Percentiles rank a stretch among this genome's conserved stretches.
phyloP scores from a whole-genome alignment of 1,140 invertebrate genomes.

The Luehdorfia chinensis region DNA sequence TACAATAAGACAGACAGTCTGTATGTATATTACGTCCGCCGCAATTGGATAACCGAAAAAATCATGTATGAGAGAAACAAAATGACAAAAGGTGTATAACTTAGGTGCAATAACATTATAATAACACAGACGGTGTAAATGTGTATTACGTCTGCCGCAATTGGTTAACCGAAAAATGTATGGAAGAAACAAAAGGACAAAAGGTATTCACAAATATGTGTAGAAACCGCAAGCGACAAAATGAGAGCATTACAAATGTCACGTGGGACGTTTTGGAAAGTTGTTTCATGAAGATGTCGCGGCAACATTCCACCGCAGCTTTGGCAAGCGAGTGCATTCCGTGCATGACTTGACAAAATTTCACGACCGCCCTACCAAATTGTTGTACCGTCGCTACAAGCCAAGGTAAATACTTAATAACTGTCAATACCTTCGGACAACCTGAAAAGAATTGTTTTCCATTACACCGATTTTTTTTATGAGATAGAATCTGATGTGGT shows the following conservation, averaged over 20 bases:
- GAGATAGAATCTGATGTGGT: no score
- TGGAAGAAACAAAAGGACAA: slow-evolving; percentile 9
- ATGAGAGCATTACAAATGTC: slow-evolving; percentile 22
- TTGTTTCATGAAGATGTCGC: slow-evolving; percentile 64
- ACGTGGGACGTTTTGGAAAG: slow-evolving; percentile 42
- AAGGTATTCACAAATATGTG: slow-evolving; percentile 6
- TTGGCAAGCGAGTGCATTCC: slow-evolving; percentile 61
- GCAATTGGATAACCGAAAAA: no score
- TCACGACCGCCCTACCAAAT: slow-evolving; percentile 38
- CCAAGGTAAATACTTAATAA: slow-evolving; percentile 63
- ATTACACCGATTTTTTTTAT: no score
- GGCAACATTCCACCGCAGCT: slow-evolving; percentile 48
- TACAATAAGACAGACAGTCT: no score
- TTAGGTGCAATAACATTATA: no score
- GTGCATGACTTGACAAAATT: slow-evolving; percentile 46
- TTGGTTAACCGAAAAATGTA: slow-evolving; percentile 7
- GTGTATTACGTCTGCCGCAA: no score
- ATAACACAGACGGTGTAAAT: no score
- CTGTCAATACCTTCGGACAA: no score
- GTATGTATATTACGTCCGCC: no score
- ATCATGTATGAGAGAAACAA: no score
- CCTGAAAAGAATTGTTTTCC: no score
- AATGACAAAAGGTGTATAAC: no score
- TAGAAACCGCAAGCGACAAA: background rate
- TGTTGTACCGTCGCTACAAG: slow-evolving; percentile 28